These are phyloP conservation scores for Sciurus niger DNA, from an alignment of 2,113 vertebrate genomes.

Conservation along the genomic window DNA sequence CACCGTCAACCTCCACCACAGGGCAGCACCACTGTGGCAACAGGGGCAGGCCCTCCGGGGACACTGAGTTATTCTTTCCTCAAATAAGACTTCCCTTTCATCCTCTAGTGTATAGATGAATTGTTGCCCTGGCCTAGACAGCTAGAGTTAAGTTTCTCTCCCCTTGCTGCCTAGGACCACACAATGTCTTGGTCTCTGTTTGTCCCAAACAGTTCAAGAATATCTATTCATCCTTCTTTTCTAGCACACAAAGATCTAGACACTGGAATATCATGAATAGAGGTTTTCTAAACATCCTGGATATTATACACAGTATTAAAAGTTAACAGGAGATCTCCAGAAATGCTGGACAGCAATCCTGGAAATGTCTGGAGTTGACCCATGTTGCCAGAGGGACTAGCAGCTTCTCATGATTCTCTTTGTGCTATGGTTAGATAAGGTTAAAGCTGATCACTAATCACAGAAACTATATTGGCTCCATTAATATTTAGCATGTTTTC, in stretches of 20 bases:
- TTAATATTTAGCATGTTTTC: not conserved
- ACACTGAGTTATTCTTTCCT: not conserved
- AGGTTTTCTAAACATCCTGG: constrained; percentile 24
- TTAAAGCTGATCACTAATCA: not conserved
- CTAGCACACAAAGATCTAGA: not conserved
- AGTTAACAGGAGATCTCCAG: not conserved
- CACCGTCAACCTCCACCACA: not conserved
- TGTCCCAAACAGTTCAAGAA: not conserved
- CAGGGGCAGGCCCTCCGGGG: not conserved
- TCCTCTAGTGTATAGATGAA: not conserved
- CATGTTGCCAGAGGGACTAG: not conserved
- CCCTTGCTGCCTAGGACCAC: not conserved
- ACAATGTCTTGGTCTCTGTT: not conserved
- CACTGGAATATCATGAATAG: not conserved
- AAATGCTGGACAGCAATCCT: not conserved
- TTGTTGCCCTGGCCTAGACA: not conserved
- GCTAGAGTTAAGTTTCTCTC: not conserved
- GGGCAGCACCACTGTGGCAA: not conserved
- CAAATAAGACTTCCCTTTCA: constrained; percentile 51
- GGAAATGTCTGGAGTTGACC: not conserved
- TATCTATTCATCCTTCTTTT: constrained; percentile 28
- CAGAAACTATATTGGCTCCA: not conserved
- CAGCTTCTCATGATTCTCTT: not conserved
- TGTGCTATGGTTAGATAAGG: not conserved
- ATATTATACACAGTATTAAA: not conserved